phyloP scores from a whole-genome alignment of 1,140 invertebrate species.

The Brachionus plicatilis region DNA sequence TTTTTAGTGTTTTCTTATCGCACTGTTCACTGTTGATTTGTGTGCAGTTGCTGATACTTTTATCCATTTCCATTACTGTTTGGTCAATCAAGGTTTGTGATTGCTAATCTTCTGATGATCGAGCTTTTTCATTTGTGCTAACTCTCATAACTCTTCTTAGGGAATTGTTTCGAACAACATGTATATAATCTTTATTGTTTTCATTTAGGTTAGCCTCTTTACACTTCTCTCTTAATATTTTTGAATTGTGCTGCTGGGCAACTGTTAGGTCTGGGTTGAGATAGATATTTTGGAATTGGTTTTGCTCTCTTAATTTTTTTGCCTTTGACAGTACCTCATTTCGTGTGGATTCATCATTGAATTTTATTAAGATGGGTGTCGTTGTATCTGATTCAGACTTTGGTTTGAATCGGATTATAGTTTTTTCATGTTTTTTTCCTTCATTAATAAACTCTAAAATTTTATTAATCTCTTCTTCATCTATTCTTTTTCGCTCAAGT shows the following conservation, averaged over 20 bases:
- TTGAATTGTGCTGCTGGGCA: background rate
- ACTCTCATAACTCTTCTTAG: too few relatives aligned
- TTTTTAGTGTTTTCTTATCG: too few relatives aligned
- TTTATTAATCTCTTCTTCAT: background rate
- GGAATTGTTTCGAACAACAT: too few relatives aligned
- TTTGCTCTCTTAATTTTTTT: background rate
- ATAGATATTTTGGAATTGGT: background rate
- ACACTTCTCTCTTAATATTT: background rate
- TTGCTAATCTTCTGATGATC: background rate
- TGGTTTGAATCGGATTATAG: background rate
- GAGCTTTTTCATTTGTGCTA: background rate
- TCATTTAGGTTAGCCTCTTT: too few relatives aligned
- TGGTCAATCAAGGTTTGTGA: background rate
- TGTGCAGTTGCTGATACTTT: too few relatives aligned
- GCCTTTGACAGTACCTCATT: background rate
- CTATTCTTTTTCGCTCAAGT: background rate
- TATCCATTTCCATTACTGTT: too few relatives aligned
- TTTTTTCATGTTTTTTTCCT: background rate
- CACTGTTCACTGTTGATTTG: too few relatives aligned
- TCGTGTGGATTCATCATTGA: background rate
- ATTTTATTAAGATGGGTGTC: background rate
- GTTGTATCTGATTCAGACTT: background rate
- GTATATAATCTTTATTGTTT: too few relatives aligned
- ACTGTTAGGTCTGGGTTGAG: background rate
- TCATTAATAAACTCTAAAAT: background rate